phyloP scores from a whole-genome alignment of 53 echinoderm and acorn worm genomes.

The Henricia sp. region DNA sequence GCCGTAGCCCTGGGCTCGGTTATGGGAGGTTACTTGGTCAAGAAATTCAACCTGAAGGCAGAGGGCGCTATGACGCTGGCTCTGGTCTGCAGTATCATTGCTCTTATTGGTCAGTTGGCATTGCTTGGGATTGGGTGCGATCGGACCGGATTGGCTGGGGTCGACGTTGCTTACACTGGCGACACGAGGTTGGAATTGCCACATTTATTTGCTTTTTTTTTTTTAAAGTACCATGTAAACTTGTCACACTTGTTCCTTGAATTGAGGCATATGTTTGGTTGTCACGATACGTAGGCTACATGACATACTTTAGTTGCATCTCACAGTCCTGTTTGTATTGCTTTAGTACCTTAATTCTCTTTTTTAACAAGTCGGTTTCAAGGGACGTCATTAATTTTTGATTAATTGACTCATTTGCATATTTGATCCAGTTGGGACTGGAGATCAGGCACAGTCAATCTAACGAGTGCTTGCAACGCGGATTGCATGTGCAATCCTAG shows the following conservation, averaged over 20 bases:
- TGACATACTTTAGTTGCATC: no score
- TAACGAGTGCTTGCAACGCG: conserved; percentile 47
- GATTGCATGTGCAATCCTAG: conserved; percentile 46
- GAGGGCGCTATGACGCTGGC: conserved; percentile 49
- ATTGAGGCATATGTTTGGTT: no score
- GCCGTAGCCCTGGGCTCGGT: conserved; percentile 50
- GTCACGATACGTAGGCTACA: no score
- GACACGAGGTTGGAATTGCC: background rate
- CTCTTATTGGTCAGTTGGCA: conserved; percentile 30
- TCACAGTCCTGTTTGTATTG: no score
- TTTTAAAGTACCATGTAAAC: no score
- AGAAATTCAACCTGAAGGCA: conserved; percentile 41
- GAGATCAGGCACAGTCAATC: background rate
- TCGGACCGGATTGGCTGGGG: conserved; percentile 42
- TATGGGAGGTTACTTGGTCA: conserved; percentile 37
- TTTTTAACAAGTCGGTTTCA: no score
- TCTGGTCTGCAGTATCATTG: conserved; percentile 39
- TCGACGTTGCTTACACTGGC: conserved; percentile 21
- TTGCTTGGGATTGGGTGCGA: conserved; percentile 57
- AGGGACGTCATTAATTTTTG: no score
- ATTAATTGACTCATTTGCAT: no score
- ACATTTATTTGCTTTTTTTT: no score
- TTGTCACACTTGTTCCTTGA: no score
- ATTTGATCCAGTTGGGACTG: no score
- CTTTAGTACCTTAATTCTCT: no score